Base-by-base conservation (phyloP, 2,797 vertebrate genomes). In the Tachyglossus aculeatus region DNA sequence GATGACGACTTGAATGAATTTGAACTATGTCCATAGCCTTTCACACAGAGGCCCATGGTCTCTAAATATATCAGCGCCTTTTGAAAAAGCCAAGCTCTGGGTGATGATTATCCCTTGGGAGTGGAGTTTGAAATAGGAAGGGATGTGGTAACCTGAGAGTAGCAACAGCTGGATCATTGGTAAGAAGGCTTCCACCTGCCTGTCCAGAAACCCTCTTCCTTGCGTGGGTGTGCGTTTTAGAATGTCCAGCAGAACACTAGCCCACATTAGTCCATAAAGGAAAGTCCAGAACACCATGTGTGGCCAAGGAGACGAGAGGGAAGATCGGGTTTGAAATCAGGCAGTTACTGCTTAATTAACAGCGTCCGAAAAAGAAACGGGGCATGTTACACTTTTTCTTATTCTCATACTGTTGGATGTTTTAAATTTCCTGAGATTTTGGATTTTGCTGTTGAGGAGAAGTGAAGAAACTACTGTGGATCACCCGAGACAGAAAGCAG, bases 131-230 rank as follows among this genome's bases (percentile, higher is more conserved):
- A 22, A 66, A 34, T 22, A 58, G 85, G 82, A 87, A 56, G 51
- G 75, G 71, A 82, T 80, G 43, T 43, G 80, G 94, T 95, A 95
- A 95, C 78, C 60, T 24, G 94, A 96, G 93, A 91, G 76, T 59
- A 78, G 67, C 62, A 86, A 85, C 90, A 85, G 84, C 88, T 88
- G 88, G 80, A 78, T 88, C 44, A 31, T 68, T 91, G 92, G 93
- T 89, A 92, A 88, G 43, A 5, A 72, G 76, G 83, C 93, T 90
- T n/a, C 88, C 91, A 90, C 90, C 93, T 86, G 79, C 86, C 87
- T 82, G 56, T 13, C 77, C 78, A 41, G 85, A 87, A 68, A 70
- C 74, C 75, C 67, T 56, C 67, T 82, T 81, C 86, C 59, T 25
- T 54, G 84, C 7, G 54, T 80, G 90, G 88, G 86, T 40, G 25